These are phyloP conservation scores for Microcebus ravelobensis DNA, from an alignment of 2,113 vertebrate species.

Conservation along the genomic window DNA sequence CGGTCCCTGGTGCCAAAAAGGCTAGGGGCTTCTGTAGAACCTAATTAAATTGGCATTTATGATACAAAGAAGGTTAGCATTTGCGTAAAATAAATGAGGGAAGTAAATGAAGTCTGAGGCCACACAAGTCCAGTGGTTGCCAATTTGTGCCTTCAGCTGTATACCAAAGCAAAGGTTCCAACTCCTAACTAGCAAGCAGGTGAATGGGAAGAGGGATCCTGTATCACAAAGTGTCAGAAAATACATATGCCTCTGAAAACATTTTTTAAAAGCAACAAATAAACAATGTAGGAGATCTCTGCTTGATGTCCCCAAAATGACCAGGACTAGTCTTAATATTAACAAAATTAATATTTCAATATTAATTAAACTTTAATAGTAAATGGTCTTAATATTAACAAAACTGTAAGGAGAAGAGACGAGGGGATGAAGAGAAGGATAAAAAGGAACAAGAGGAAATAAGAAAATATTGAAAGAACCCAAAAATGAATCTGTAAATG, in stretches of 20 bases:
- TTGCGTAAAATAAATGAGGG: not conserved
- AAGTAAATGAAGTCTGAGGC: not conserved
- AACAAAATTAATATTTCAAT: too few species aligned
- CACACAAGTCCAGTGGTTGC: not conserved
- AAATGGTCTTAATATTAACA: not conserved
- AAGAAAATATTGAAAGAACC: not conserved
- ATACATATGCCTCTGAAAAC: not conserved
- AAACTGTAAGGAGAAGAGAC: too few species aligned
- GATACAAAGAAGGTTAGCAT: not conserved
- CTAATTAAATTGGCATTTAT: constrained; percentile 31
- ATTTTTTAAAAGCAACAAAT: not conserved
- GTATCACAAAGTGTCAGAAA: too few species aligned
- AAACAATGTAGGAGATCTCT: too few species aligned
- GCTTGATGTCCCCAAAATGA: not conserved
- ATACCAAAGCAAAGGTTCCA: not conserved
- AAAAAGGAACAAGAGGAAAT: not conserved
- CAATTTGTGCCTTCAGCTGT: not conserved
- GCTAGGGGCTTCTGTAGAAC: not conserved
- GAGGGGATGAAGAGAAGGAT: not conserved
- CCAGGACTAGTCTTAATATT: not conserved
- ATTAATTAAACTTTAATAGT: too few species aligned
- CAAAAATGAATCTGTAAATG: not conserved
- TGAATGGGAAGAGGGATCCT: not conserved
- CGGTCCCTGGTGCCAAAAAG: too few species aligned
- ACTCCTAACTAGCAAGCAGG: not conserved